Conservation (phyloP, 2,888 invertebrate genomes). For the Willowsia nigromaculata region DNA sequence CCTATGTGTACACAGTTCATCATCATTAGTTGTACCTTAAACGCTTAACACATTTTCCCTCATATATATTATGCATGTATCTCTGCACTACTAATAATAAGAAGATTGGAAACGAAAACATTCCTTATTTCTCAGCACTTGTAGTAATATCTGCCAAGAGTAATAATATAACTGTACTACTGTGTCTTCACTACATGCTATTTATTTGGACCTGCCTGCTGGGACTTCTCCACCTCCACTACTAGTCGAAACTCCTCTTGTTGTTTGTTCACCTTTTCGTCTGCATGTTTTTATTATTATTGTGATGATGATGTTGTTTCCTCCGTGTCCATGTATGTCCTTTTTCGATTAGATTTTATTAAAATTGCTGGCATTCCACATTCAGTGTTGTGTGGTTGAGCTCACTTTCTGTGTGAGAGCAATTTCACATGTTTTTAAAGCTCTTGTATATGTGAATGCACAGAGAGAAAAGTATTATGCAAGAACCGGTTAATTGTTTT, state of each 20-base stretch:
- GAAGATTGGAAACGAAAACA: conserved; percentile 36
- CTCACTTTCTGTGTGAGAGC: neutral
- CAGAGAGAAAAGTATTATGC: neutral
- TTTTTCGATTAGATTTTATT: conserved; percentile 58
- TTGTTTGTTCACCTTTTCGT: conserved; percentile 35
- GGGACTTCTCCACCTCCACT: neutral
- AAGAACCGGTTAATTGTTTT: conserved; percentile 62
- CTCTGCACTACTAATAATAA: neutral
- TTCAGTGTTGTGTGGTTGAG: conserved; percentile 29
- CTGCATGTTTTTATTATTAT: conserved; percentile 23
- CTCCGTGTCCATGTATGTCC: conserved; percentile 51
- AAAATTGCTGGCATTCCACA: conserved; percentile 50
- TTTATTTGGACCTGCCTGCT: neutral
- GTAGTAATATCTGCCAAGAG: neutral
- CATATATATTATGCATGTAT: neutral
- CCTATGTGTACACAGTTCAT: conserved; percentile 9
- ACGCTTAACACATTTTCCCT: neutral
- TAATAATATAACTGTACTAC: neutral
- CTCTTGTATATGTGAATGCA: neutral
- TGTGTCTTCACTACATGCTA: neutral
- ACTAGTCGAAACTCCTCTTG: neutral
- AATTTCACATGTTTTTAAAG: neutral
- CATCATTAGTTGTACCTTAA: neutral
- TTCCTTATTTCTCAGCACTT: neutral
- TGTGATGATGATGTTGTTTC: neutral